Evolutionary conservation across 2,888 invertebrate species (phyloP).

Genomic region (Linyphia triangularis): DNA sequence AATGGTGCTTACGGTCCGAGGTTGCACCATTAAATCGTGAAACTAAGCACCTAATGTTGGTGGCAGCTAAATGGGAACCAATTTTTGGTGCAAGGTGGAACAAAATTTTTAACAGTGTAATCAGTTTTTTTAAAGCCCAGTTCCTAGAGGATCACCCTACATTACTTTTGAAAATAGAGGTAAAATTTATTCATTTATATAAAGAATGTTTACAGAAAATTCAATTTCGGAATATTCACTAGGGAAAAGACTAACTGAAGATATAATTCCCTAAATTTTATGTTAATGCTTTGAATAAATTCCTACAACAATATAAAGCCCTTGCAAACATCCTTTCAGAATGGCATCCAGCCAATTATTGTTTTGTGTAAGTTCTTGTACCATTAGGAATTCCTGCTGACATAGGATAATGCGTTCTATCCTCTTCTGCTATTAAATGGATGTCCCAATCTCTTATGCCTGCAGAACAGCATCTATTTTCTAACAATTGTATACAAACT

Average conservation of each 20-base stretch:
- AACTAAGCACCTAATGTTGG: too few species aligned
- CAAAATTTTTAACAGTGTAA: too few species aligned
- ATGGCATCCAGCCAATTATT: slow-evolving; percentile 61
- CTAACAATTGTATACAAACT: background rate
- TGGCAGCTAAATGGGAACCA: too few species aligned
- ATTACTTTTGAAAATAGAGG: too few species aligned
- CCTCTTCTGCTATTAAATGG: slow-evolving; percentile 24
- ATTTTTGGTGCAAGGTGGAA: too few species aligned
- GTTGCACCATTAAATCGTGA: too few species aligned
- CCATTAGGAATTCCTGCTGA: slow-evolving; percentile 18
- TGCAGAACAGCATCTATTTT: background rate
- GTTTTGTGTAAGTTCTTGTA: slow-evolving; percentile 26
- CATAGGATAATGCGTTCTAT: slow-evolving; percentile 43
- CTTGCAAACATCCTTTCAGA: background rate
- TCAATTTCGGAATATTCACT: slow-evolving; percentile 18
- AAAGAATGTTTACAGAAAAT: too few species aligned
- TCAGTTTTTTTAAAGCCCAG: too few species aligned
- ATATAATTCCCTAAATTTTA: slow-evolving; percentile 41
- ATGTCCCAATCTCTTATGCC: slow-evolving; percentile 28
- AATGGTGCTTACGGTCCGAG: too few species aligned
- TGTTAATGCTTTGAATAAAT: slow-evolving; percentile 14
- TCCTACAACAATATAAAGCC: background rate
- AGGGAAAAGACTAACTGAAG: slow-evolving; percentile 1
- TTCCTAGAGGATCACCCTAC: too few species aligned
- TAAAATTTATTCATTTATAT: too few species aligned